These are phyloP conservation scores for Anoura caudifer DNA, from an alignment of 2,113 vertebrate species.

Conservation along the genomic window DNA sequence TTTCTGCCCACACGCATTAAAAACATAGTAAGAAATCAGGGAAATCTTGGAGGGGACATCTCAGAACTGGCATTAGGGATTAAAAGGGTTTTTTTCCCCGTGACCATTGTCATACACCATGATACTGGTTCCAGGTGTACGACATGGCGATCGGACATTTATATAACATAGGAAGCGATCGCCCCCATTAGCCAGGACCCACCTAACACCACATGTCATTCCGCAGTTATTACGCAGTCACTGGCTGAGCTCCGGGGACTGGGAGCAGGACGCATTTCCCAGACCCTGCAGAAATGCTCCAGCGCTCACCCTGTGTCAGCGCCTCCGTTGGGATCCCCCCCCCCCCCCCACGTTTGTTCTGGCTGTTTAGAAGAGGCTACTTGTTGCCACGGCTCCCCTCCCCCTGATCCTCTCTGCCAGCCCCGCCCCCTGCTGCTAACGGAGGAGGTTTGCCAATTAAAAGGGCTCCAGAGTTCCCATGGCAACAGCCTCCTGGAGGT, in stretches of 20 bases:
- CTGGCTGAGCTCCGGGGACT: not conserved
- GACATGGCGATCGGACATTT: not conserved
- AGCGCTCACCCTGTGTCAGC: not conserved
- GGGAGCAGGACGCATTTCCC: not conserved
- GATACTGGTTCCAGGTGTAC: not conserved
- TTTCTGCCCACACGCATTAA: not conserved
- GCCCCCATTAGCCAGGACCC: not conserved
- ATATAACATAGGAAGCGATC: not conserved
- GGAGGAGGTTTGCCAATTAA: constrained; percentile 81
- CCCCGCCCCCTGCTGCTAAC: constrained; percentile 72
- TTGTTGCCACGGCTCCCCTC: constrained; percentile 77
- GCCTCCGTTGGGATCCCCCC: not conserved
- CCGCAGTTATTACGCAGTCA: not conserved
- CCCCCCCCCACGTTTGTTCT: constrained; percentile 37
- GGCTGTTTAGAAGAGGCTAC: constrained; percentile 70
- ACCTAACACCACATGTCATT: not conserved
- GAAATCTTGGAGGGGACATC: not conserved
- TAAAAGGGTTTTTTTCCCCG: not conserved
- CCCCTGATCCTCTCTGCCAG: constrained; percentile 65
- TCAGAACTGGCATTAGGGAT: not conserved
- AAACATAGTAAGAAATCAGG: not conserved
- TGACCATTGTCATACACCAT: not conserved
- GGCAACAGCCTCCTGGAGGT: constrained; percentile 84
- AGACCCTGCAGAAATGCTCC: not conserved
- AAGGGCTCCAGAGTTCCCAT: constrained; percentile 84